These are phyloP conservation scores for Drosophila lini DNA, from an alignment of 1,140 invertebrate species.

Conservation along the genomic window DNA sequence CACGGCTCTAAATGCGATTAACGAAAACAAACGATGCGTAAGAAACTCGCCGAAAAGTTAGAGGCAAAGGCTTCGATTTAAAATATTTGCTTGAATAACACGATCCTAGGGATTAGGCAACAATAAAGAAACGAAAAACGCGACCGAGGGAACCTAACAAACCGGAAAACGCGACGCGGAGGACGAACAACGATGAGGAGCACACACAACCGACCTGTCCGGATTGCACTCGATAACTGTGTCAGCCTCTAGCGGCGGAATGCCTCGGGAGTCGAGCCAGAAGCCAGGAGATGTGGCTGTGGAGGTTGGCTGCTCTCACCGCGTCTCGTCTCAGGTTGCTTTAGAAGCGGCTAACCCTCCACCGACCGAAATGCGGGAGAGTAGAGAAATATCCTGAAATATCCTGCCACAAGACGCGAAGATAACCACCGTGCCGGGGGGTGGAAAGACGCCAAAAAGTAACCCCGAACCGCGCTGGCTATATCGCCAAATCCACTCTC, in stretches of 20 bases:
- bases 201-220: conserved; percentile 81
- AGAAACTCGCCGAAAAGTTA: conserved; percentile 26
- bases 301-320: conserved; percentile 4
- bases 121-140: conserved; percentile 42
- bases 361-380: conserved; percentile 43
- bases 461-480: conserved; percentile 50
- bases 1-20: conserved; percentile 55
- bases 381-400: conserved; percentile 28
- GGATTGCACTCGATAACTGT: conserved; percentile 84
- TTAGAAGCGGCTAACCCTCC: conserved; percentile 18
- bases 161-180: conserved; percentile 63
- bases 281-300: conserved; percentile 14
- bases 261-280: conserved; percentile 50
- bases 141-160: conserved; percentile 46
- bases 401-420: conserved; percentile 56
- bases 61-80: conserved; percentile 22
- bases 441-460: conserved; percentile 59
- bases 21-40: conserved; percentile 38
- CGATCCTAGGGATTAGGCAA: conserved; percentile 57
- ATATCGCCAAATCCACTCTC: conserved; percentile 54
- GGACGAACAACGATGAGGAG: conserved; percentile 23
- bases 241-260: conserved; percentile 73
- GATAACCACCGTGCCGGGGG: conserved; percentile 47
- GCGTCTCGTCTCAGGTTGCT: conserved; percentile 42
- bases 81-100: conserved; percentile 40